These are phyloP conservation scores for Pristiophorus japonicus DNA, from an alignment of 2,113 vertebrate genomes.

Conservation along the genomic window DNA sequence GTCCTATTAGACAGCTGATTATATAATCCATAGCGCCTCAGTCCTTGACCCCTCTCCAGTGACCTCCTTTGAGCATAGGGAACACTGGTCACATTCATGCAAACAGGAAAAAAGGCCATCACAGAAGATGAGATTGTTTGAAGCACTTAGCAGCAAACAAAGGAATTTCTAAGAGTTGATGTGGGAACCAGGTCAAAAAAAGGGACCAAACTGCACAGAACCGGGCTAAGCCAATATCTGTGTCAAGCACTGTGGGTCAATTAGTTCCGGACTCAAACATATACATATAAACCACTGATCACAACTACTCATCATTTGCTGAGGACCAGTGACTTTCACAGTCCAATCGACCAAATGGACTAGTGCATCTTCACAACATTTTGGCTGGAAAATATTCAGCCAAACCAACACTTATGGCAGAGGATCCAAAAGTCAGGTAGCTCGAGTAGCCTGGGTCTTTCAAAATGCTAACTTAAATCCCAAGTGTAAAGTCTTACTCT, in stretches of 20 bases:
- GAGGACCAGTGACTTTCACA: background rate
- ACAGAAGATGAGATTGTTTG: background rate
- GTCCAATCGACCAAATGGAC: background rate
- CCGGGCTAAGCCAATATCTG: too few species aligned
- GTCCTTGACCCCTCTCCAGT: background rate
- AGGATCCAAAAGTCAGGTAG: background rate
- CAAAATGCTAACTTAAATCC: too few species aligned
- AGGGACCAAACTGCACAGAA: too few species aligned
- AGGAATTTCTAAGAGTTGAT: background rate
- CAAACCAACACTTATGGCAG: background rate
- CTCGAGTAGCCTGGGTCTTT: too few species aligned
- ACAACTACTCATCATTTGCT: background rate
- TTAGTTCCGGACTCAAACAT: background rate
- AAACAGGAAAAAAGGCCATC: background rate
- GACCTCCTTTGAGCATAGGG: background rate
- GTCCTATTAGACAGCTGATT: background rate
- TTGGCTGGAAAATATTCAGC: background rate
- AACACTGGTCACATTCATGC: background rate
- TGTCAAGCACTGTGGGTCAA: background rate
- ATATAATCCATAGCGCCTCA: background rate
- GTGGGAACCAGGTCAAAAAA: background rate
- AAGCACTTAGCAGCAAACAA: background rate
- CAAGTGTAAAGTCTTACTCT: background rate
- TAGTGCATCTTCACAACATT: background rate
- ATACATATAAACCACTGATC: background rate